Percentiles rank a stretch among this genome's conserved stretches.
These are phyloP conservation scores for Passer domesticus DNA, from an alignment of 2,113 vertebrate genomes.

Conservation along the genomic window DNA sequence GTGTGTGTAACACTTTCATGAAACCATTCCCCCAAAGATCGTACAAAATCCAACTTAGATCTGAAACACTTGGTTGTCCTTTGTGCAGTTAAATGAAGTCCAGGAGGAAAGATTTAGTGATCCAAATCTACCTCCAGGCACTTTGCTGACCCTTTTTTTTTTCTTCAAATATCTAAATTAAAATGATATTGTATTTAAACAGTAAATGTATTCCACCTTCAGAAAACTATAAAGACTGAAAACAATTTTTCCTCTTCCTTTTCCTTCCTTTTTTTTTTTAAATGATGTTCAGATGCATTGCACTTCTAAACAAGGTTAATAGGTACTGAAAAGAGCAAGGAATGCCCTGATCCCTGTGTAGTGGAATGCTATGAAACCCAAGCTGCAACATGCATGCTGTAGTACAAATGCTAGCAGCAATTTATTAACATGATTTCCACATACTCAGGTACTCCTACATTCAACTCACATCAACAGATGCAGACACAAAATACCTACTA, in stretches of 20 bases:
- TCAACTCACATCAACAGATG: neutral
- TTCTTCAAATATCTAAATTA: neutral
- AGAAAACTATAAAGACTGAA: neutral
- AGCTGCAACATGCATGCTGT: neutral
- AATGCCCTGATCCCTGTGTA: neutral
- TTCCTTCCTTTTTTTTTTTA: neutral
- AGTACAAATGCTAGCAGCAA: neutral
- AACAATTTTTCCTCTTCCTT: neutral
- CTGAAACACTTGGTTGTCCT: neutral
- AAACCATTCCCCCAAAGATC: neutral
- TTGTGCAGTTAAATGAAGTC: neutral
- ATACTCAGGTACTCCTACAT: neutral
- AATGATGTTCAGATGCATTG: neutral
- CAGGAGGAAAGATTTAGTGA: neutral
- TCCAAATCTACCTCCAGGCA: neutral
- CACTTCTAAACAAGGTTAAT: neutral
- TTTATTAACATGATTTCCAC: neutral
- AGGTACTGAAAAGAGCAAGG: neutral
- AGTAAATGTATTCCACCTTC: neutral
- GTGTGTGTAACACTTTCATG: neutral
- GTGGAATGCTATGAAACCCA: constrained; percentile 31
- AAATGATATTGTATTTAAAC: neutral
- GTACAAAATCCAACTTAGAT: neutral
- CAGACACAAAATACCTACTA: neutral
- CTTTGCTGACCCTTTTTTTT: neutral